These are phyloP conservation scores for Bombus fervidus DNA, from an alignment of 1,140 invertebrate genomes.

Conservation along the genomic window DNA sequence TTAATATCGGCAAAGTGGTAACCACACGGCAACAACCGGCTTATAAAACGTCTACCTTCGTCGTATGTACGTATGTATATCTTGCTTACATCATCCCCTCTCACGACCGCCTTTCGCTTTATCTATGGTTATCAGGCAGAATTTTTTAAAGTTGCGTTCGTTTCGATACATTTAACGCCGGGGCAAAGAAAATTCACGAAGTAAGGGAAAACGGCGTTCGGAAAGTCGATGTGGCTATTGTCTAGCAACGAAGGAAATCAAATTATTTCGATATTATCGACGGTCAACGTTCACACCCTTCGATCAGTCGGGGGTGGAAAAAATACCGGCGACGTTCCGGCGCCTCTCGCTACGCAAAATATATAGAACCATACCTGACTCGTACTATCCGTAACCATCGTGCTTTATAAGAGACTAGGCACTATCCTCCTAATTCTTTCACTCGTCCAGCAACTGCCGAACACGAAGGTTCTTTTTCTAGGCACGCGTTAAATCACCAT, in stretches of 20 bases:
- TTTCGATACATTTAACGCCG: not conserved
- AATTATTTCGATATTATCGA: not conserved
- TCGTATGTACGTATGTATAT: not conserved
- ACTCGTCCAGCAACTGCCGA: conserved; percentile 26
- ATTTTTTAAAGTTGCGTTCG: not conserved
- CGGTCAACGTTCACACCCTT: conserved; percentile 39
- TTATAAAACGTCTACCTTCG: conserved; percentile 2
- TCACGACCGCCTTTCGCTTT: not conserved
- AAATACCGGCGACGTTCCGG: conserved; percentile 49
- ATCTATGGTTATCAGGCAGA: not conserved
- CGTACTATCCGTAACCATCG: conserved; percentile 78
- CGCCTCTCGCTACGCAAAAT: conserved; percentile 24
- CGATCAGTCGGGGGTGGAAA: conserved; percentile 36
- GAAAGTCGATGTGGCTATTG: too few relatives aligned
- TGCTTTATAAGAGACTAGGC: conserved; percentile 48
- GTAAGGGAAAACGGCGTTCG: not conserved
- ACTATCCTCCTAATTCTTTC: conserved; percentile 21
- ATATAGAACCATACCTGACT: conserved; percentile 73
- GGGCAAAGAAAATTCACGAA: not conserved
- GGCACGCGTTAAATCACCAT: conserved; percentile 63
- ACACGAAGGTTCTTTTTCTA: conserved; percentile 49
- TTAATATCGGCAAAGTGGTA: not conserved
- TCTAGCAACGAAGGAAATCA: not conserved
- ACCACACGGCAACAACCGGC: conserved; percentile 8
- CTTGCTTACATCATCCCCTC: conserved; percentile 11